Evolutionary conservation across 2,113 vertebrate species (phyloP).

Genomic region (Aleadryas rufinucha): DNA sequence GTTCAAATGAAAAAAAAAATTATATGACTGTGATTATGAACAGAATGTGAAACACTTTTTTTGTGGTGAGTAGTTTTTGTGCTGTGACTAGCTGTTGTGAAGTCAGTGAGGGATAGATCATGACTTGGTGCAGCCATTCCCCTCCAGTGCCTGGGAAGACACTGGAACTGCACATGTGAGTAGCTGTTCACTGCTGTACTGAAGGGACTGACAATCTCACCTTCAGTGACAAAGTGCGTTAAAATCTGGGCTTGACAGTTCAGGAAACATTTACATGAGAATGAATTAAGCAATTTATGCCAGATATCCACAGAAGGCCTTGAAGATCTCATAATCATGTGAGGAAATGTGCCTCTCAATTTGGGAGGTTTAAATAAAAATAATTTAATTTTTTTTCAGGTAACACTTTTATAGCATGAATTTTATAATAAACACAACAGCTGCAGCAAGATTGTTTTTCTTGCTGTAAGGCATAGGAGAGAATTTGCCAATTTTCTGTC

Average conservation of each 20-base stretch:
- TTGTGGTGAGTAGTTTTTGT: neutral
- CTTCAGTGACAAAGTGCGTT: neutral
- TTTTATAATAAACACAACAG: slow-evolving; percentile 67
- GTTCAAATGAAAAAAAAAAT: neutral
- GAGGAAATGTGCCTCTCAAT: neutral
- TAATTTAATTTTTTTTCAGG: slow-evolving; percentile 24
- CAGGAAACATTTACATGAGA: neutral
- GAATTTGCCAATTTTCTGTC: slow-evolving; percentile 75
- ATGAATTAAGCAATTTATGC: neutral
- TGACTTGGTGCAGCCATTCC: neutral
- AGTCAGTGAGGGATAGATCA: neutral
- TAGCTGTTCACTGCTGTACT: neutral
- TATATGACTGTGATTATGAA: neutral
- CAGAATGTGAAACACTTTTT: neutral
- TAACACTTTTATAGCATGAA: slow-evolving; percentile 51
- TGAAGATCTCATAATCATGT: neutral
- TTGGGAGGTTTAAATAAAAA: slow-evolving; percentile 24
- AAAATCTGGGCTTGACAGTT: neutral
- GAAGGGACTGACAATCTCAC: neutral
- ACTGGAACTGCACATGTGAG: neutral
- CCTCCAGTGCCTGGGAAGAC: neutral
- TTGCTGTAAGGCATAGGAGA: slow-evolving; percentile 69
- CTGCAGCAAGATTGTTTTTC: slow-evolving; percentile 62
- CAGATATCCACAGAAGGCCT: neutral
- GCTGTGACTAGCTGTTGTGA: neutral